These are phyloP conservation scores for Holacanthella duospinosa DNA, from an alignment of 2,888 invertebrate genomes.

Conservation along the genomic window DNA sequence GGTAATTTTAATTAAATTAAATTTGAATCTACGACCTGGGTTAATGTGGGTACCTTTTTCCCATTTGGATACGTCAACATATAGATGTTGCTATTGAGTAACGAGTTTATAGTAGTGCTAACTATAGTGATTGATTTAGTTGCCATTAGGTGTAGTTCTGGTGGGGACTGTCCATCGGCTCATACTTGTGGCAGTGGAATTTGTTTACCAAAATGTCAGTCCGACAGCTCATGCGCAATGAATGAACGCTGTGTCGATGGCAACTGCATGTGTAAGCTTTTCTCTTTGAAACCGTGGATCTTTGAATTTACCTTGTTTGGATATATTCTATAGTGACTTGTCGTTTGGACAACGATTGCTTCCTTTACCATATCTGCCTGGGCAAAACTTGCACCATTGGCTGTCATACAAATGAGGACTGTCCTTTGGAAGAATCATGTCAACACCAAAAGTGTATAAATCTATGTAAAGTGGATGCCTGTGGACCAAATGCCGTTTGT, in stretches of 20 bases:
- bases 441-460: conserved; percentile 32
- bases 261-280: conserved; percentile 62
- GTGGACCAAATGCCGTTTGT: conserved; percentile 62
- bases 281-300: background rate
- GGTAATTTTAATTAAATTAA: conserved; percentile 47
- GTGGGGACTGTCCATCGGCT: conserved; percentile 59
- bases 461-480: conserved; percentile 53
- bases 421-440: conserved; percentile 46
- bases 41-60: background rate
- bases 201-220: conserved; percentile 64
- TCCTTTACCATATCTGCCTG: conserved; percentile 79
- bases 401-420: conserved; percentile 76
- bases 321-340: conserved; percentile 60
- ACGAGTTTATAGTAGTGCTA: no score
- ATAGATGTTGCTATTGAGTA: no score
- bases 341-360: conserved; percentile 81
- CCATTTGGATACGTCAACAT: no score
- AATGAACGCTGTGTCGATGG: conserved; percentile 79
- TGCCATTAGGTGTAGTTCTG: conserved; percentile 61
- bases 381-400: conserved; percentile 76
- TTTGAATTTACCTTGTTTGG: conserved; percentile 10
- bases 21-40: background rate
- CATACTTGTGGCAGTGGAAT: conserved; percentile 68
- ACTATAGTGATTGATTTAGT: no score
- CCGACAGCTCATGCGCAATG: conserved; percentile 71